Conservation (phyloP, 2,888 invertebrate species). For the Toxonevra muliebris region DNA sequence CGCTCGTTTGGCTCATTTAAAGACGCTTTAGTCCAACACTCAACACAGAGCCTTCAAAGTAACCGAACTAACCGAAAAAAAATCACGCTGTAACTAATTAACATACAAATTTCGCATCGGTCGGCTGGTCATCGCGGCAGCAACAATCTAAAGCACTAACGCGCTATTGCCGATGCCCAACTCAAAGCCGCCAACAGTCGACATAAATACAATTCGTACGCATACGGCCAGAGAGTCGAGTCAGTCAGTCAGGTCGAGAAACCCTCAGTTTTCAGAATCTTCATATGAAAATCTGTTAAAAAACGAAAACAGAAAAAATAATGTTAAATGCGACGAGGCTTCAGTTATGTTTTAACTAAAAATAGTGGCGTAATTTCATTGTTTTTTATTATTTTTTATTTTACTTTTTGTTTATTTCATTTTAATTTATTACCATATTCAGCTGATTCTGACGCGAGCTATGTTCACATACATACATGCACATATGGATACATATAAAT, state of each 20-base stretch:
- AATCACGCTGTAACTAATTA: constrained; percentile 54
- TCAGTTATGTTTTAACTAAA: constrained; percentile 39
- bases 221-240: too few relatives aligned
- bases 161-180: too few relatives aligned
- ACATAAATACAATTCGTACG: too few relatives aligned
- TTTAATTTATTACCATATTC: constrained; percentile 60
- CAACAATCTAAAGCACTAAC: too few relatives aligned
- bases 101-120: constrained; percentile 46
- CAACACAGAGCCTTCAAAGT: constrained; percentile 46
- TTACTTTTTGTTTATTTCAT: constrained; percentile 45
- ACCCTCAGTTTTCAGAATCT: constrained; percentile 1
- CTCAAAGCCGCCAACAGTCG: too few relatives aligned
- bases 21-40: constrained; percentile 3
- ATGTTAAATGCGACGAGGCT: constrained; percentile 51
- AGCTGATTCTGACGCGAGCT: constrained; percentile 51
- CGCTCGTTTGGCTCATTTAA: background rate
- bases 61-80: constrained; percentile 32
- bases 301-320: constrained; percentile 10
- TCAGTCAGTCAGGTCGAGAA: background rate
- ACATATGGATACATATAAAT: background rate
- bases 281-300: constrained; percentile 46
- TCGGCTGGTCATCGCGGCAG: constrained; percentile 42
- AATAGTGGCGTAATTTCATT: constrained; percentile 21
- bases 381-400: constrained; percentile 13
- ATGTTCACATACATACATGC: too few relatives aligned